Evolutionary conservation across 2,797 vertebrate species (phyloP).

Genomic region (Lithobates sylvaticus): DNA sequence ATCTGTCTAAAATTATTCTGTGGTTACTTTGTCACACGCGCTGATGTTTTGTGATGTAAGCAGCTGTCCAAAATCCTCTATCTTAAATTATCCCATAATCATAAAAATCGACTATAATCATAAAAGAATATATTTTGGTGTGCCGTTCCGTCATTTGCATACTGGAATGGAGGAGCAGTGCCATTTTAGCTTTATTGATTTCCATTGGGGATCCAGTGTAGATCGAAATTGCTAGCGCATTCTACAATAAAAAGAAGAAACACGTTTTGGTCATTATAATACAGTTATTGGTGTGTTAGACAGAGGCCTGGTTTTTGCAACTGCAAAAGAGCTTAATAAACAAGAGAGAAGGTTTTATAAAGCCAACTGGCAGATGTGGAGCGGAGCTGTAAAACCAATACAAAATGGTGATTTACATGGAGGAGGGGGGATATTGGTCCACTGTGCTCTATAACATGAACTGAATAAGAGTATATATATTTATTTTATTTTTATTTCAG

Average conservation of each 20-base stretch:
- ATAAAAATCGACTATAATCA: constrained; percentile 30
- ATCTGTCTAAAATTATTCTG: constrained; percentile 41
- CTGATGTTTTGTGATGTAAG: constrained; percentile 9
- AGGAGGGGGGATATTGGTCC: too few relatives aligned
- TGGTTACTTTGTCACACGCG: constrained; percentile 27
- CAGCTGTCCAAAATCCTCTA: constrained; percentile 23
- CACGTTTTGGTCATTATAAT: constrained; percentile 7
- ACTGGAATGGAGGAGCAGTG: background rate
- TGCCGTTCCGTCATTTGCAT: constrained; percentile 11
- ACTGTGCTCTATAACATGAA: too few relatives aligned
- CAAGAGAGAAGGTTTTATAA: background rate
- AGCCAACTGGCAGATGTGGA: background rate
- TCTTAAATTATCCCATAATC: constrained; percentile 48
- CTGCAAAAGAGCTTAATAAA: background rate
- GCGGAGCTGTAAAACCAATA: too few relatives aligned
- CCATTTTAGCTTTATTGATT: constrained; percentile 28
- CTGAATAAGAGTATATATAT: too few relatives aligned
- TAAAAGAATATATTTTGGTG: constrained; percentile 22
- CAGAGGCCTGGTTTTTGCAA: background rate
- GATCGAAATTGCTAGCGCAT: background rate
- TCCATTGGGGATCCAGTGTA: constrained; percentile 20
- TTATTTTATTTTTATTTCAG: too few relatives aligned
- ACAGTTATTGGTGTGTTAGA: background rate
- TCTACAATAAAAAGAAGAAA: constrained; percentile 13
- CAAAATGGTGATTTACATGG: too few relatives aligned